Conservation (phyloP, 1,140 invertebrate genomes). For the Archivesica marissinica region DNA sequence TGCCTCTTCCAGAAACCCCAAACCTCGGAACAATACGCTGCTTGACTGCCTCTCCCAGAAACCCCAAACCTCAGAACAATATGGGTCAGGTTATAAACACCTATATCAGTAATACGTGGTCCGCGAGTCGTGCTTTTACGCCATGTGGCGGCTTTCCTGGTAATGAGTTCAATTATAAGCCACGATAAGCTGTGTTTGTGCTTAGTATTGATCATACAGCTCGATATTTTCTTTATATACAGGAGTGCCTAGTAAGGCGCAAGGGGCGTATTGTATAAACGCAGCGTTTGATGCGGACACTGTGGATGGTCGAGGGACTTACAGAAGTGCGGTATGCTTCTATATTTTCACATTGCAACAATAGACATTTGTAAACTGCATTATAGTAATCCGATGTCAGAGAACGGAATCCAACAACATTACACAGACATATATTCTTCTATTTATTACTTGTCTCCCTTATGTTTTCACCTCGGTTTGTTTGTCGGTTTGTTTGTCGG, state of each 20-base stretch:
- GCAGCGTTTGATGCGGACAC: neutral
- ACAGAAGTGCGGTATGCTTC: constrained; percentile 27
- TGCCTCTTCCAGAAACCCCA: too few relatives aligned
- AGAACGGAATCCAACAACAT: too few relatives aligned
- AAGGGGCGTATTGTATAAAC: neutral
- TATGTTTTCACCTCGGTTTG: too few relatives aligned
- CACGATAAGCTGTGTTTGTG: too few relatives aligned
- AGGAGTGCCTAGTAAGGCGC: neutral
- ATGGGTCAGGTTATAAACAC: neutral
- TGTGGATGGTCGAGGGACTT: neutral
- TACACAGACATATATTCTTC: too few relatives aligned
- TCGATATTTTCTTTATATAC: neutral
- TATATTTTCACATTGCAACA: too few relatives aligned
- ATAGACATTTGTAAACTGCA: too few relatives aligned
- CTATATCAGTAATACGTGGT: neutral
- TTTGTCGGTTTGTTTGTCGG: too few relatives aligned
- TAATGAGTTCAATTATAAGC: neutral
- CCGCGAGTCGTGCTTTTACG: neutral
- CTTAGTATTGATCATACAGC: neutral
- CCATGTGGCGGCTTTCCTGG: neutral
- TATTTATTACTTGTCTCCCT: too few relatives aligned
- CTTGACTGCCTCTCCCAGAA: too few relatives aligned
- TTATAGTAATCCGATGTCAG: too few relatives aligned
- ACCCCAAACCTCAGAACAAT: too few relatives aligned
- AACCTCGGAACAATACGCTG: neutral